These are phyloP conservation scores for Campoletis raptor DNA, from an alignment of 2,888 invertebrate species.

Conservation along the genomic window DNA sequence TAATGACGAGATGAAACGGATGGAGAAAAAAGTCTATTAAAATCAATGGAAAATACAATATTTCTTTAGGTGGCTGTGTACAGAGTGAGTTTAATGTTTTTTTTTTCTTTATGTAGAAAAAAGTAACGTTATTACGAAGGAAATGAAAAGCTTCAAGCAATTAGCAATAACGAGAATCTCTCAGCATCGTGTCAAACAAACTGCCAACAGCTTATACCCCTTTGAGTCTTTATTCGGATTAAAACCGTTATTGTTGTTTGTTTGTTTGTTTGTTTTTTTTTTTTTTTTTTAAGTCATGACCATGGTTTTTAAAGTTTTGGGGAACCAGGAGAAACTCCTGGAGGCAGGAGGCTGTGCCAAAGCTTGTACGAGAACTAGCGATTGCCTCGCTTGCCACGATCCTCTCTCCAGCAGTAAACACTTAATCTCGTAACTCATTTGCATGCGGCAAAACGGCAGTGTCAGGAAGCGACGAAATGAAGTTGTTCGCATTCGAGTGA, in stretches of 20 bases:
- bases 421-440: constrained; percentile 69
- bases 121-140: neutral
- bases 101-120: neutral
- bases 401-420: constrained; percentile 69
- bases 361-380: neutral
- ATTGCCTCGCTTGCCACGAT: constrained; percentile 31
- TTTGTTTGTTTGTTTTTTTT: neutral
- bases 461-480: constrained; percentile 51
- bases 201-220: neutral
- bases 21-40: neutral
- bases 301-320: constrained; percentile 11
- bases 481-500: constrained; percentile 40
- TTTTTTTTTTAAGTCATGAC: neutral
- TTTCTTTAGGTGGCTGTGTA: neutral
- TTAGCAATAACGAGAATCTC: neutral
- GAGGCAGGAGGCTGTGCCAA: neutral
- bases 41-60: neutral
- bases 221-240: neutral
- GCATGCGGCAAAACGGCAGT: constrained; percentile 58
- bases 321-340: neutral
- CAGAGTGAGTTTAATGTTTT: neutral
- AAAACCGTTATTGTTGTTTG: neutral
- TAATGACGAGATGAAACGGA: neutral
- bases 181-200: constrained; percentile 2
- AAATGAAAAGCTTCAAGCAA: neutral